phyloP scores from a whole-genome alignment of 2,113 vertebrate genomes.

The Suncus etruscus region DNA sequence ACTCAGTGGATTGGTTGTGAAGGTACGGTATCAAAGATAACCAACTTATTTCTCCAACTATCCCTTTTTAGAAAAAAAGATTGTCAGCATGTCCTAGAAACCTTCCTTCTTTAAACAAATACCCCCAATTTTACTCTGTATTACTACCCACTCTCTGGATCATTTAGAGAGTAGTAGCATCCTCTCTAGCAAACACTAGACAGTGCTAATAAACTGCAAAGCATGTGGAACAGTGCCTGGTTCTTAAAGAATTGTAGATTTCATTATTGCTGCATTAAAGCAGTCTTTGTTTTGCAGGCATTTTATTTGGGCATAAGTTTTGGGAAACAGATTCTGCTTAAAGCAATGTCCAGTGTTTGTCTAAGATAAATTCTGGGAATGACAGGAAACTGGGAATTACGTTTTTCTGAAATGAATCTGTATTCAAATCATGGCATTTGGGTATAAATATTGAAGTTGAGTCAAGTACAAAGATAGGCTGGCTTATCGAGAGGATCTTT shows the following conservation, averaged over 20 bases:
- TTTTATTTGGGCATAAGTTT: slow-evolving; percentile 3
- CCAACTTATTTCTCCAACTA: no score
- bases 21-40: no score
- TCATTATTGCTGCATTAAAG: slow-evolving; percentile 19
- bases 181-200: no score
- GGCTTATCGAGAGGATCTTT: neutral
- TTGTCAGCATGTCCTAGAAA: no score
- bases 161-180: no score
- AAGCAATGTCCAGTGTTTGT: slow-evolving; percentile 19
- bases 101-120: no score
- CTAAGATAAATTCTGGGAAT: slow-evolving; percentile 2
- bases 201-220: neutral
- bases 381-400: slow-evolving; percentile 8
- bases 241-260: neutral
- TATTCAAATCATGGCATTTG: slow-evolving; percentile 3
- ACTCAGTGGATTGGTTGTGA: no score
- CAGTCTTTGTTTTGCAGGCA: slow-evolving; percentile 18
- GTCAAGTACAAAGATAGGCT: neutral
- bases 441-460: neutral
- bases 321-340: slow-evolving; percentile 24
- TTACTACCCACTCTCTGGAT: no score
- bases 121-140: no score
- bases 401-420: slow-evolving; percentile 5
- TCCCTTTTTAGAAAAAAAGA: no score
- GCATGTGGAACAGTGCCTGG: neutral